These are phyloP conservation scores for Phrynocephalus guinanensis DNA, from an alignment of 2,797 vertebrate species.

Conservation along the genomic window DNA sequence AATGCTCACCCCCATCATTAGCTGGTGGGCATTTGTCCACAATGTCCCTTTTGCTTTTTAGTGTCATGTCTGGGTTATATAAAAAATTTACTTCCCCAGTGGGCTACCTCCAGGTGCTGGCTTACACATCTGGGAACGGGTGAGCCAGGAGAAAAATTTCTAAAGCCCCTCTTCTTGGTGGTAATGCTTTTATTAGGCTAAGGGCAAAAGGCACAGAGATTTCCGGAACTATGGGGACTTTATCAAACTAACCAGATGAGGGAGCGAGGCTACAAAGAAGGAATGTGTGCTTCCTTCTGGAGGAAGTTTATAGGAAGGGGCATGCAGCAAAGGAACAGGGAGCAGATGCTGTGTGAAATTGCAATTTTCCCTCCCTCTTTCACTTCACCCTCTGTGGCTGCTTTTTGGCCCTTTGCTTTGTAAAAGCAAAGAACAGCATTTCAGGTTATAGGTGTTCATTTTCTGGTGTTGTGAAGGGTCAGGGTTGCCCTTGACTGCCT, in stretches of 20 bases:
- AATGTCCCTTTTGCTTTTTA: neutral
- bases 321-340: constrained; percentile 62
- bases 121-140: neutral
- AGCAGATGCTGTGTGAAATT: constrained; percentile 68
- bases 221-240: neutral
- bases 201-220: too few species aligned
- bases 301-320: constrained; percentile 49
- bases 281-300: constrained; percentile 29
- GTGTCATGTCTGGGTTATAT: neutral
- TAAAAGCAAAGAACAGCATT: too few species aligned
- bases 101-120: neutral
- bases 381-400: constrained; percentile 3
- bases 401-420: too few species aligned
- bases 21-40: too few species aligned
- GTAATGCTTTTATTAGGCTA: too few species aligned
- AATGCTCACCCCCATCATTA: too few species aligned
- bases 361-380: constrained; percentile 54
- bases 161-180: too few species aligned
- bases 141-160: too few species aligned
- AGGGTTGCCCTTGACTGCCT: neutral
- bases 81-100: too few species aligned
- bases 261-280: neutral
- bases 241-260: neutral
- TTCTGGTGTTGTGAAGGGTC: too few species aligned
- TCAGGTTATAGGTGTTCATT: too few species aligned